Conservation (phyloP, 2,797 vertebrate species). For the Gymnoscopelus braueri region DNA sequence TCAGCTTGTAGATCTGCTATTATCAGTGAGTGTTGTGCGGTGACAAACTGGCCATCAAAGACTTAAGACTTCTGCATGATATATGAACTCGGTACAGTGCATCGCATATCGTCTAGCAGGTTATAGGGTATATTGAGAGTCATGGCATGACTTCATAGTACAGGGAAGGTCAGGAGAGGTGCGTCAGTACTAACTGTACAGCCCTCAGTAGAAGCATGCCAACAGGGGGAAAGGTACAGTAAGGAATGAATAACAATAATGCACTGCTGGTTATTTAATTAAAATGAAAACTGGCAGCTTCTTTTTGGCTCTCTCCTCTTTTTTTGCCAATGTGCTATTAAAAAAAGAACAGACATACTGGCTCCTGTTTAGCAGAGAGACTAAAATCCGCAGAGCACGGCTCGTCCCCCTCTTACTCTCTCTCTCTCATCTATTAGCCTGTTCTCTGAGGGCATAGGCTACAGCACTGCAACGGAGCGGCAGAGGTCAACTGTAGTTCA, state of each 20-base stretch:
- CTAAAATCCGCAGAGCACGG: conserved; percentile 35
- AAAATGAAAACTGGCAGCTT: neutral
- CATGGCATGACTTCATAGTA: too few relatives aligned
- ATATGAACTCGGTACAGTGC: too few relatives aligned
- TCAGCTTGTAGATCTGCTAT: too few relatives aligned
- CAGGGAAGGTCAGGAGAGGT: too few relatives aligned
- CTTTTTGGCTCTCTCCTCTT: conserved; percentile 4
- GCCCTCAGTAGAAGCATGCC: too few relatives aligned
- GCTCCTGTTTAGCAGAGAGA: conserved; percentile 30
- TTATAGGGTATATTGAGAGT: too few relatives aligned
- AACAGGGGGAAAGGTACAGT: too few relatives aligned
- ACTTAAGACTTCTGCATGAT: too few relatives aligned
- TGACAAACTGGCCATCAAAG: too few relatives aligned
- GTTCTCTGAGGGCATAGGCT: conserved; percentile 33
- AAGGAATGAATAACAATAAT: neutral
- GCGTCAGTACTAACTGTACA: too few relatives aligned
- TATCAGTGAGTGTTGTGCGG: too few relatives aligned
- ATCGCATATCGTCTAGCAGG: too few relatives aligned
- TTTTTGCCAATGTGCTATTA: conserved; percentile 32
- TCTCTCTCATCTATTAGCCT: conserved; percentile 43
- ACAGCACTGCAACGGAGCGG: conserved; percentile 36
- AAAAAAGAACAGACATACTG: conserved; percentile 36
- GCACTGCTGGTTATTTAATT: conserved; percentile 1
- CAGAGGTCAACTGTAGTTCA: conserved; percentile 69
- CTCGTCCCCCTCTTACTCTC: conserved; percentile 31